phyloP scores from a whole-genome alignment of 2,797 vertebrate species.

The Xenentodon cancila region DNA sequence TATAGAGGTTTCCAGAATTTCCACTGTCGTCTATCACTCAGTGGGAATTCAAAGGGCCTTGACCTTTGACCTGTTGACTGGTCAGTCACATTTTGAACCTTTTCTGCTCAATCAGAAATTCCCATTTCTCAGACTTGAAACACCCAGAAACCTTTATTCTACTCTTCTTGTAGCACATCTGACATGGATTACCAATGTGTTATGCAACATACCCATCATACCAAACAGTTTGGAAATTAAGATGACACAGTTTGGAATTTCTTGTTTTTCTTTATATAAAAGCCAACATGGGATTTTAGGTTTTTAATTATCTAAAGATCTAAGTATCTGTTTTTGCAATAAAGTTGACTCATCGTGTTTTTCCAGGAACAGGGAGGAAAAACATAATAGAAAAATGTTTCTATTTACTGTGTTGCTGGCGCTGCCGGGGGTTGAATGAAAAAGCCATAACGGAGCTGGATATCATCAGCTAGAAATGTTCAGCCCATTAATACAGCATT shows the following conservation, averaged over 20 bases:
- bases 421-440: neutral
- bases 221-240: neutral
- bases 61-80: constrained; percentile 30
- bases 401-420: neutral
- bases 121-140: constrained; percentile 1
- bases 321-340: neutral
- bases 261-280: neutral
- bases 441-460: neutral
- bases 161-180: constrained; percentile 1
- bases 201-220: neutral
- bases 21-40: constrained; percentile 16
- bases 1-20: constrained; percentile 29
- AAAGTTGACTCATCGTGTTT: constrained; percentile 4
- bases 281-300: neutral
- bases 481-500: neutral
- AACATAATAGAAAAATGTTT: neutral
- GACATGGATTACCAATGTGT: constrained; percentile 5
- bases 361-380: neutral
- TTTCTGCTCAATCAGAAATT: constrained; percentile 1
- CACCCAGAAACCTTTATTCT: neutral
- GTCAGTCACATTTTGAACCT: constrained; percentile 8
- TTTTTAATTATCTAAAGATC: constrained; percentile 9
- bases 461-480: neutral
- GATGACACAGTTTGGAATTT: neutral
- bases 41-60: constrained; percentile 25